A percentile compares a stretch with the other conserved stretches of the same genome.
Evolutionary conservation across 2,888 invertebrate species (phyloP).

Genomic region (Trisateles emortualis): DNA sequence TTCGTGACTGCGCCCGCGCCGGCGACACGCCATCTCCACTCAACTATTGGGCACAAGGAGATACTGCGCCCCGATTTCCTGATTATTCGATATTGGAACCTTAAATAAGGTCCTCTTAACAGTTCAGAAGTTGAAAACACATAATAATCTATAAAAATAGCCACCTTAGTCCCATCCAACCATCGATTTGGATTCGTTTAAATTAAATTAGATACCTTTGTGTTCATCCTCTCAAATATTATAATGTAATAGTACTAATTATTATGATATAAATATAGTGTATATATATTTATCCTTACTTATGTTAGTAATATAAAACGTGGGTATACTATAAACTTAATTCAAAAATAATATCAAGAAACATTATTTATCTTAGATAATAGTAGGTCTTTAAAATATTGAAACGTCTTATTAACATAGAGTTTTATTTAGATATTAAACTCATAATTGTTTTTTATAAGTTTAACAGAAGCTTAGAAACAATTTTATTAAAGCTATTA

Average conservation of each 20-base stretch:
- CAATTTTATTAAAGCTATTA: background rate
- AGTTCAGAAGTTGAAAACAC: background rate
- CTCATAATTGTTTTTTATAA: background rate
- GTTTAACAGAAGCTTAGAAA: background rate
- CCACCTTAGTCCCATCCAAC: too few species aligned
- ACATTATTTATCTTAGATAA: background rate
- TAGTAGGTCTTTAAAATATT: background rate
- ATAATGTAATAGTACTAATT: too few species aligned
- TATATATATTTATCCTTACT: too few species aligned
- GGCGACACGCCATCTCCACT: conserved; percentile 77
- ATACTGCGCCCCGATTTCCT: conserved; percentile 72
- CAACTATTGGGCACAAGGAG: conserved; percentile 78
- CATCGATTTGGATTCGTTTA: too few species aligned
- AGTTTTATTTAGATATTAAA: too few species aligned
- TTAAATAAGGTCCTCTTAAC: too few species aligned
- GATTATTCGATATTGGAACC: conserved; percentile 44
- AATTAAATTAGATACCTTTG: too few species aligned
- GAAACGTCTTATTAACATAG: background rate
- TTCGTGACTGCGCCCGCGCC: conserved; percentile 76
- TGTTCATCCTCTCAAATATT: too few species aligned
- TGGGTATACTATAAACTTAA: too few species aligned
- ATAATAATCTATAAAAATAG: background rate
- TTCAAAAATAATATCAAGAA: too few species aligned
- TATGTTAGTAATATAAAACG: too few species aligned
- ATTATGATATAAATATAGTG: too few species aligned